These are phyloP conservation scores for Cinara cedri DNA, from an alignment of 2,888 invertebrate genomes.

Conservation along the genomic window DNA sequence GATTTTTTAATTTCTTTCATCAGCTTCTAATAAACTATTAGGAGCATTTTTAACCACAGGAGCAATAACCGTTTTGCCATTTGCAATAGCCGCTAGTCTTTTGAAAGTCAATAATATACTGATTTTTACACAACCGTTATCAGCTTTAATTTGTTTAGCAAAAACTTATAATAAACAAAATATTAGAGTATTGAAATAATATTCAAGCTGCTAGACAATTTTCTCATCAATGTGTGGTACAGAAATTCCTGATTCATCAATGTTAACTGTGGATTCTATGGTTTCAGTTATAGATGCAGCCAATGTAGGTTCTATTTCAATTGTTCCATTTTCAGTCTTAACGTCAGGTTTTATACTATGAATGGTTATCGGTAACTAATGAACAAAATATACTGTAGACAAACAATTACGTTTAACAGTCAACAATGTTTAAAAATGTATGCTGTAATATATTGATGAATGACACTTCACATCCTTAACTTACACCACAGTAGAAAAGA, in stretches of 20 bases:
- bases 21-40: slow-evolving; percentile 75
- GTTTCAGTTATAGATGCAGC: neutral
- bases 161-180: slow-evolving; percentile 90
- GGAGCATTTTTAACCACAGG: slow-evolving; percentile 78
- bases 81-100: slow-evolving; percentile 75
- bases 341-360: too few species aligned
- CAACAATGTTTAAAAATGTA: too few species aligned
- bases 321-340: too few species aligned
- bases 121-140: slow-evolving; percentile 91
- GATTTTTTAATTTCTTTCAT: slow-evolving; percentile 58
- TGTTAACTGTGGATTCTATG: neutral
- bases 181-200: slow-evolving; percentile 87
- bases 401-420: too few species aligned
- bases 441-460: too few species aligned
- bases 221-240: slow-evolving; percentile 63
- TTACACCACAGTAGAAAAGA: too few species aligned
- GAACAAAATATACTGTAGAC: too few species aligned
- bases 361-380: too few species aligned
- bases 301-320: neutral
- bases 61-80: slow-evolving; percentile 73
- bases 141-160: slow-evolving; percentile 80
- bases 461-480: too few species aligned
- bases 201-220: slow-evolving; percentile 63
- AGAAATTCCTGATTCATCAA: too few species aligned
- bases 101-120: slow-evolving; percentile 87